A percentile compares a stretch with the other conserved stretches of the same genome.
Evolutionary conservation across 1,140 invertebrate genomes (phyloP).

Genomic region (Homalodisca vitripennis): DNA sequence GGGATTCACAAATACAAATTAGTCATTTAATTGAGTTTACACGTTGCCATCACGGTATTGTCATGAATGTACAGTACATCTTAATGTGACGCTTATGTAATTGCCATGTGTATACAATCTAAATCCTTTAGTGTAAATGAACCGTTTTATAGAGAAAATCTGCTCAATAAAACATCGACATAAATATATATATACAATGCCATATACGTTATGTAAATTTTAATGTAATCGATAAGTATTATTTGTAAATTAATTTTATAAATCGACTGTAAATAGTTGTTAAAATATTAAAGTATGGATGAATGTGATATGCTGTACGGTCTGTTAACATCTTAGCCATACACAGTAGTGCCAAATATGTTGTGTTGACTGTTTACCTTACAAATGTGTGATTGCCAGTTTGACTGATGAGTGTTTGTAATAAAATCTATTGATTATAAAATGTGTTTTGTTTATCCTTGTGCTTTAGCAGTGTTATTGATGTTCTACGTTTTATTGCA

Average conservation of each 20-base stretch:
- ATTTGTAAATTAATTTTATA: constrained; percentile 31
- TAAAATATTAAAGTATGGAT: constrained; percentile 26
- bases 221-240: constrained; percentile 18
- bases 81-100: constrained; percentile 20
- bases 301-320: constrained; percentile 24
- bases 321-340: constrained; percentile 36
- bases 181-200: constrained; percentile 14
- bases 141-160: constrained; percentile 7
- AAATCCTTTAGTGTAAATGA: constrained; percentile 26
- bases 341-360: constrained; percentile 41
- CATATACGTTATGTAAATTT: constrained; percentile 29
- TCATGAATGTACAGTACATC: constrained; percentile 25
- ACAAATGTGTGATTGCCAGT: not conserved
- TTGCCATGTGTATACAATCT: constrained; percentile 26
- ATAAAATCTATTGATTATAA: constrained; percentile 29
- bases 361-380: constrained; percentile 29
- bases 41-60: constrained; percentile 19
- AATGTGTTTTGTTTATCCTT: not conserved
- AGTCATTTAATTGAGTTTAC: constrained; percentile 6
- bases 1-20: not conserved
- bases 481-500: too few species aligned
- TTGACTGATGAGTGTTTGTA: constrained; percentile 24
- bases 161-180: constrained; percentile 17
- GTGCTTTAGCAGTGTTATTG: too few species aligned
- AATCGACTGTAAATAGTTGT: constrained; percentile 16